phyloP scores from a whole-genome alignment of 2,113 vertebrate species.

The Setophaga coronata region DNA sequence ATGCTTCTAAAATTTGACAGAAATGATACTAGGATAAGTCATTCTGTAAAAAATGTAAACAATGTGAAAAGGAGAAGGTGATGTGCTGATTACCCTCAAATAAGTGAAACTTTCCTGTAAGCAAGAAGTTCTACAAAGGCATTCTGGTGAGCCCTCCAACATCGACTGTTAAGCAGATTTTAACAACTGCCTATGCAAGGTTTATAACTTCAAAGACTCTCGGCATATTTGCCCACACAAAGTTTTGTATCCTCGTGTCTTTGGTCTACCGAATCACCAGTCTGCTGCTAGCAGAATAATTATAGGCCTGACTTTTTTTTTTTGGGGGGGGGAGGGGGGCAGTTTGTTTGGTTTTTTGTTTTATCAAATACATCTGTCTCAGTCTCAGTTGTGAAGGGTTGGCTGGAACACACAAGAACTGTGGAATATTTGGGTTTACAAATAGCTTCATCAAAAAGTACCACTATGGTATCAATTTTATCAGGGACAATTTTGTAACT shows the following conservation, averaged over 20 bases:
- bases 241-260: neutral
- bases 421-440: neutral
- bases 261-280: neutral
- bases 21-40: neutral
- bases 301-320: neutral
- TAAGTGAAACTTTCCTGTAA: neutral
- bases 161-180: neutral
- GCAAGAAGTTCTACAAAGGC: neutral
- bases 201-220: neutral
- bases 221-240: neutral
- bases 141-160: neutral
- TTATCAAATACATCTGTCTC: neutral
- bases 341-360: neutral
- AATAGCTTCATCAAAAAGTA: neutral
- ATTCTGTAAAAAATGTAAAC: neutral
- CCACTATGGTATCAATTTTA: neutral
- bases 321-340: accelerated
- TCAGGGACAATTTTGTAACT: neutral
- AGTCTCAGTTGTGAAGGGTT: neutral
- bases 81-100: neutral
- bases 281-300: neutral
- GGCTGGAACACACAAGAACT: neutral
- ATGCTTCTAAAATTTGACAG: neutral
- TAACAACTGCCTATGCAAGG: neutral
- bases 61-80: neutral